Evolutionary conservation across 1,140 invertebrate species (phyloP), one percentile per base, ranked within the genome.

Genomic region (Ceratina australensis): DNA sequence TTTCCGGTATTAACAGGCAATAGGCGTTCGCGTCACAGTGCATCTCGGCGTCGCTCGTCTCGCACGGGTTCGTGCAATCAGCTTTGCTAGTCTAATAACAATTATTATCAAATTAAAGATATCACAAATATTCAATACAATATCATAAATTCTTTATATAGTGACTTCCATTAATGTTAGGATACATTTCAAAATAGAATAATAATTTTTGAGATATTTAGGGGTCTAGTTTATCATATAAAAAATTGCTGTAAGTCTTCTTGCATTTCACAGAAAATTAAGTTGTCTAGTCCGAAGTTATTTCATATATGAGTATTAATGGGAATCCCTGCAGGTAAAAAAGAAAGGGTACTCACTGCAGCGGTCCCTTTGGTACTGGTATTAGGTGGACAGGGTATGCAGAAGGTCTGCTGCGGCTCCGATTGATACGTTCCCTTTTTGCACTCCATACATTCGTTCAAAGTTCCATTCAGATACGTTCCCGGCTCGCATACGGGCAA

Each of bases 361-460:
- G 96, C 96, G 0, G 95, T 93, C 85, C 94, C 94, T 87, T 96
- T 96, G 0, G 98, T 99, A 81, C 97, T 98, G 5, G 97, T 98
- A 88, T 99, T 98, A 3, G 96, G 95, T 52, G 97, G 97, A 89
- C 98, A 99, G 22, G 95, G 94, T 65, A 98, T 94, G 90, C 98
- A 99, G 26, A 94, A 93, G 0, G 96, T 97, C 87, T 99, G 97
- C 87, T 98, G 97, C 0, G 96, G 94, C 85, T 98, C 95, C 8
- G 98, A 95, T 90, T 99, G 98, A 89, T 98, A 99, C 63, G 95
- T 98, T 77, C 98, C 98, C 87, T 97, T 96, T 63, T 97, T 96
- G 90, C 98, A 99, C 56, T 95, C 93, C 26, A 96, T 92, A 89
- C 98, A 99, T 77, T 95, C 95, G 88, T 98, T 98, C 13, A 95